Percentiles rank a stretch among this genome's conserved stretches.
Conservation (phyloP, 1,140 invertebrate genomes). For the Centruroides sculpturatus region DNA sequence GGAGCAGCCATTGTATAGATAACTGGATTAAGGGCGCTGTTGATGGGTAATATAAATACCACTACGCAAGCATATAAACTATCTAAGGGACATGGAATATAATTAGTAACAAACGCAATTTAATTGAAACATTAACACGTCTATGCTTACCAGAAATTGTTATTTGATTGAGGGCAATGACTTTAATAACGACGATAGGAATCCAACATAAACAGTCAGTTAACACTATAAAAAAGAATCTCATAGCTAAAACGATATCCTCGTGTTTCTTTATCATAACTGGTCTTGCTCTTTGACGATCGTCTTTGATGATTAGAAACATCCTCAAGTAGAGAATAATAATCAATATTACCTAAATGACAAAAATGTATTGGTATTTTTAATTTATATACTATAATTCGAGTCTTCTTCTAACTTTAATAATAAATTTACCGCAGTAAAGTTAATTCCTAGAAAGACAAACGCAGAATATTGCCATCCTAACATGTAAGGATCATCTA, state of each 20-base stretch:
- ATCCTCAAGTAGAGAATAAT: conserved; percentile 41
- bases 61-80: conserved; percentile 49
- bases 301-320: conserved; percentile 17
- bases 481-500: conserved; percentile 27
- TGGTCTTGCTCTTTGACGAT: conserved; percentile 16
- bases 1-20: conserved; percentile 64
- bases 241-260: conserved; percentile 19
- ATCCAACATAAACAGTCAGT: conserved; percentile 30
- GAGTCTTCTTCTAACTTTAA: neutral
- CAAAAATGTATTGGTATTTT: neutral
- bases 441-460: conserved; percentile 29
- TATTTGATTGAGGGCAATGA: conserved; percentile 15
- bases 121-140: neutral
- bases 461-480: conserved; percentile 31
- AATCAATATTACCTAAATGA: conserved; percentile 38
- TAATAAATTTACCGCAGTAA: conserved; percentile 19
- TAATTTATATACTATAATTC: neutral
- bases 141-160: conserved; percentile 9
- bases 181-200: conserved; percentile 26
- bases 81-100: conserved; percentile 1
- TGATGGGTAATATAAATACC: conserved; percentile 59
- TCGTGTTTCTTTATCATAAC: conserved; percentile 15
- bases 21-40: conserved; percentile 60
- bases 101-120: neutral
- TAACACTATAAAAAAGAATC: conserved; percentile 27